Evolutionary conservation across 2,113 vertebrate genomes (phyloP).

Genomic region (Pycnonotus jocosus): DNA sequence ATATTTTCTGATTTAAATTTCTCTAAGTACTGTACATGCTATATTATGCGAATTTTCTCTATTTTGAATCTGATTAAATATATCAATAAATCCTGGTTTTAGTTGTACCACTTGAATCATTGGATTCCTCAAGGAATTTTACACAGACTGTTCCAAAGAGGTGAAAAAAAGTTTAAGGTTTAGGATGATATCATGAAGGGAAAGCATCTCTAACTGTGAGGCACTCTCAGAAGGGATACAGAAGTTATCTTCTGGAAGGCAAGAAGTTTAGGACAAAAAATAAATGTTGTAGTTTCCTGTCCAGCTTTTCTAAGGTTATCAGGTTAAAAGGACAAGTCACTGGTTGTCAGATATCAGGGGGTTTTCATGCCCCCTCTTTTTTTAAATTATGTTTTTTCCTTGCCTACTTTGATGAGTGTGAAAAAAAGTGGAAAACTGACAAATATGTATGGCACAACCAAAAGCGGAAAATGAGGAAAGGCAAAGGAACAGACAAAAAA

Average conservation of each 20-base stretch:
- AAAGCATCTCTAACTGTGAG: neutral
- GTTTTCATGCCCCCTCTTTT: accelerated
- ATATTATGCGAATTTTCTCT: neutral
- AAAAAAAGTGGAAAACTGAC: neutral
- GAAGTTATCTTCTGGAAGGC: neutral
- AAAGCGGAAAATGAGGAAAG: neutral
- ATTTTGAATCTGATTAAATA: neutral
- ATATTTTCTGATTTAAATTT: neutral
- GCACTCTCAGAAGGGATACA: neutral
- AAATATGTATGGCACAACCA: neutral
- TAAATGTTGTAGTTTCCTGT: neutral
- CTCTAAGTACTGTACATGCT: neutral
- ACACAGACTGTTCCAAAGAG: neutral
- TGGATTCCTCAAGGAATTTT: neutral
- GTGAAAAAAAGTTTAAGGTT: neutral
- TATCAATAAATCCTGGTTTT: neutral
- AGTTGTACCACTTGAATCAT: neutral
- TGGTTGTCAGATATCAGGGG: neutral
- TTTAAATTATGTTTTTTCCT: accelerated
- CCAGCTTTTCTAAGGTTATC: neutral
- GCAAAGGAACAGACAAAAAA: neutral
- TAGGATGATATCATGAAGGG: neutral
- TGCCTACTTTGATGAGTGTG: neutral
- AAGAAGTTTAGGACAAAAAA: neutral
- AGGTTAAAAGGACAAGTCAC: neutral